phyloP scores from a whole-genome alignment of 2,113 vertebrate species.

The cat (Felis catus) region F.catus_Fca126_mat1.0 CM031420.1:146454001-146454500 shows the following conservation, averaged over 20 bases:
- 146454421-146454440: not conserved
- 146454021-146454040: not conserved
- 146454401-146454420: not conserved
- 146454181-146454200: not conserved
- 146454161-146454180: not conserved
- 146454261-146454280: not conserved
- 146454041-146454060: conserved; percentile 35
- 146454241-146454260: not conserved
- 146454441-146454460: not conserved
- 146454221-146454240: not conserved
- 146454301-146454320: not conserved
- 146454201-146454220: not conserved
- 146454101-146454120: not conserved
- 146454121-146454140: not conserved
- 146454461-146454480: not conserved
- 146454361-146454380: not conserved
- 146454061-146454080: conserved; percentile 17
- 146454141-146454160: not conserved
- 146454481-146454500: not conserved
- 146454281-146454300: not conserved
- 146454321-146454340: not conserved
- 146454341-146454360: not conserved
- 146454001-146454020: conserved; percentile 2
- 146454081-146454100: not conserved
- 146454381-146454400: not conserved